Percentiles rank a stretch among this genome's conserved stretches.
Evolutionary conservation across 2,797 vertebrate genomes (phyloP).

Genomic region (Lagothrix lagotricha): DNA sequence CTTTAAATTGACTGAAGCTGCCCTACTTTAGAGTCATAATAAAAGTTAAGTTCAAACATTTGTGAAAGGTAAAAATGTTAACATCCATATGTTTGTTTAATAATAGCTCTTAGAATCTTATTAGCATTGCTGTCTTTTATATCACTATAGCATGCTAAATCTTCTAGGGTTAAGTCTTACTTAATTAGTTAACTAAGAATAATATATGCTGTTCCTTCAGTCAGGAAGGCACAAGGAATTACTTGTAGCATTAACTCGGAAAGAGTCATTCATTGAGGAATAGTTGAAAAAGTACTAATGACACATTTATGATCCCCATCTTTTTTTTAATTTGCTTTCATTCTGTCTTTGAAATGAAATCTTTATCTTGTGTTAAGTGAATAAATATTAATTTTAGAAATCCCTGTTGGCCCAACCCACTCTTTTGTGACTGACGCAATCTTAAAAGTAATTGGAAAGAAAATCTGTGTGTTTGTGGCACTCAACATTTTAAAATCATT

Average conservation of each 20-base stretch:
- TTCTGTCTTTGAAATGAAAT: constrained; percentile 79
- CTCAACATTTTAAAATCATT: constrained; percentile 18
- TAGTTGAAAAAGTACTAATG: constrained; percentile 79
- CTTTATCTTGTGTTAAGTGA: constrained; percentile 60
- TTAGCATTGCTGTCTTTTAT: constrained; percentile 73
- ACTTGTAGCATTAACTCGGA: constrained; percentile 73
- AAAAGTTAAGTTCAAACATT: constrained; percentile 74
- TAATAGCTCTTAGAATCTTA: constrained; percentile 76
- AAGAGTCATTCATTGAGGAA: constrained; percentile 79
- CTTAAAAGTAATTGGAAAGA: constrained; percentile 62
- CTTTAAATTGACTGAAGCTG: constrained; percentile 47
- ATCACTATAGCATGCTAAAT: constrained; percentile 73
- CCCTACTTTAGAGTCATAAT: constrained; percentile 67
- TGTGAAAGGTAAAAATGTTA: constrained; percentile 73
- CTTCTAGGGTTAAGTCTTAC: constrained; percentile 72
- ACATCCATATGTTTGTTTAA: constrained; percentile 72
- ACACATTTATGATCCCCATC: constrained; percentile 77
- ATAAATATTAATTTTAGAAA: constrained; percentile 64
- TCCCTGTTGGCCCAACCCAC: constrained; percentile 8
- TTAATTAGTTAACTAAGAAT: constrained; percentile 77
- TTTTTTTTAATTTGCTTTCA: constrained; percentile 72
- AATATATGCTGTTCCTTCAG: constrained; percentile 70
- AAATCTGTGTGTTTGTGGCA: constrained; percentile 13
- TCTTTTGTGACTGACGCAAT: constrained; percentile 46
- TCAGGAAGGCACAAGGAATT: constrained; percentile 75